phyloP scores from a whole-genome alignment of 2,797 vertebrate species.

The Pipistrellus pygmaeus region DNA sequence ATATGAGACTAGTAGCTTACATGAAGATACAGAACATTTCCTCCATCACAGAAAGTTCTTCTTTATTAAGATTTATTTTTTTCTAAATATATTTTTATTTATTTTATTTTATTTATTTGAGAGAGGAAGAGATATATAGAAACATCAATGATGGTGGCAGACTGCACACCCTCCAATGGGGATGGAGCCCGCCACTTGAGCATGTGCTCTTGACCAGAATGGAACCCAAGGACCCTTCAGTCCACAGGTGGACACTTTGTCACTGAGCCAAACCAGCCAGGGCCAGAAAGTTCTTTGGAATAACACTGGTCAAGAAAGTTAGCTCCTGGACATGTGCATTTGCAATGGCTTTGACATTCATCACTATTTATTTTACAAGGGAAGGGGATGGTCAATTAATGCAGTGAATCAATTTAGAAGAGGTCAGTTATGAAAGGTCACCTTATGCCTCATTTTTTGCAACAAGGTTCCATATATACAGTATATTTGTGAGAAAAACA shows the following conservation, averaged over 20 bases:
- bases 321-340: not conserved
- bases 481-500: not conserved
- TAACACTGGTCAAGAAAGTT: not conserved
- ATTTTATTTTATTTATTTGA: too few species aligned
- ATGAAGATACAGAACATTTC: not conserved
- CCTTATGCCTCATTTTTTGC: not conserved
- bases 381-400: not conserved
- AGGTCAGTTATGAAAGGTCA: not conserved
- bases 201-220: too few species aligned
- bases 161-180: too few species aligned
- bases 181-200: too few species aligned
- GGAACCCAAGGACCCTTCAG: too few species aligned
- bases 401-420: not conserved
- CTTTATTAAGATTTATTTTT: not conserved
- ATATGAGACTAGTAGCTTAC: not conserved
- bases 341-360: not conserved
- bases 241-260: too few species aligned
- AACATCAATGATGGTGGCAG: too few species aligned
- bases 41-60: not conserved
- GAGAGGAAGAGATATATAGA: too few species aligned
- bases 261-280: too few species aligned
- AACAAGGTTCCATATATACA: not conserved
- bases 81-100: too few species aligned
- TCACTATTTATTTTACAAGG: not conserved
- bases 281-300: too few species aligned